Base-by-base conservation (phyloP, 2,797 vertebrate species). In the Bucorvus abyssinicus region DNA sequence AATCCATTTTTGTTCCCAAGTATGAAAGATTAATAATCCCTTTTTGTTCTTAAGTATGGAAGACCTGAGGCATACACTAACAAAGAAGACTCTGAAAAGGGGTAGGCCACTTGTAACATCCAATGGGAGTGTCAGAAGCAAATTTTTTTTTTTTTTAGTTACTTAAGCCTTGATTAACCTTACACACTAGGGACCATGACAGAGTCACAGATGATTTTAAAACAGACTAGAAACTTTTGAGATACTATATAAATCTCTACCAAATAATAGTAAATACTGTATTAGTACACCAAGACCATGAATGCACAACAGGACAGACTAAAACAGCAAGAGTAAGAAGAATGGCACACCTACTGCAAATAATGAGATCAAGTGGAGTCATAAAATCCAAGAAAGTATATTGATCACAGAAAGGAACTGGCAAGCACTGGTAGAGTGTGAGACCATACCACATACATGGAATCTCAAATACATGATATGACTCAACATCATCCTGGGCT, bases 391-490 rank as follows among this genome's bases (percentile, higher is more conserved):
- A 49, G n/a, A 56, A 60, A 60, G 24, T 67, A 24, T 23, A 63
- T 0, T 52, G 17, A 0, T 36, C 87, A 79, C 32, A 44, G 26
- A 82, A 64, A 29, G 7, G 13, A 91, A 50, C 38, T 44, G 27
- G 26, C 34, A 89, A 36, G 27, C 22, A 36, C 36, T 14, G 19
- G 6, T 27, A 8, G 15, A 70, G 7, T 12, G 14, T 27, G 23
- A 64, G 19, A 75, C 5, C 1, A 2, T 38, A 60, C 6, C 21
- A 52, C 3, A 3, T 11, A 77, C 12, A 30, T 2, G 3, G 34
- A 78, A 45, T n/a, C 3, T 2, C 15, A 84, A 87, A 68, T 13
- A 56, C 0, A 1, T 0, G 1, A 0, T 27, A 45, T 26, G 23
- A 89, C 36, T 77, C 29, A 49, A 20, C 4, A 52, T 10, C 4